Percentiles rank a stretch among this genome's conserved stretches.
Conservation (phyloP, 2,797 vertebrate genomes). For the Myotis myotis region DNA sequence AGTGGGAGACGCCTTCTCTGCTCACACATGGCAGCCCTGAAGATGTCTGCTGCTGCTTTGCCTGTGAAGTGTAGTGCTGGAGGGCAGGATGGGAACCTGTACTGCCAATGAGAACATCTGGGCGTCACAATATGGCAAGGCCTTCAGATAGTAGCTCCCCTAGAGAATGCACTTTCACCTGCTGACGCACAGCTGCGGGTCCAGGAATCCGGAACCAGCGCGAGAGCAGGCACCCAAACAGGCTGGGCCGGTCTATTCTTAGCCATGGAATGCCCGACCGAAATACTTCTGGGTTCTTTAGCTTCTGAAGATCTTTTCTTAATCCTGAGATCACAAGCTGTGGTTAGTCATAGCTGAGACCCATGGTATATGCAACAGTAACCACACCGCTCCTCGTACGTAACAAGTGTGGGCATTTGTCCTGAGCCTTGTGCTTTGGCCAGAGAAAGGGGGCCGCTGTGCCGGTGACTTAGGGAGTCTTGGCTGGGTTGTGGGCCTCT, state of each 20-base stretch:
- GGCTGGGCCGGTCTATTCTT: constrained; percentile 67
- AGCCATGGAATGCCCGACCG: constrained; percentile 51
- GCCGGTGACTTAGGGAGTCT: background rate
- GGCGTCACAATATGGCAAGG: constrained; percentile 26
- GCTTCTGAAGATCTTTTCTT: constrained; percentile 26
- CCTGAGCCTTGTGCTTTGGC: background rate
- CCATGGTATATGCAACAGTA: background rate
- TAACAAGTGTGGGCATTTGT: background rate
- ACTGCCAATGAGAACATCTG: background rate
- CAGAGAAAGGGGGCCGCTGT: background rate
- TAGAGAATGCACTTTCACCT: constrained; percentile 68
- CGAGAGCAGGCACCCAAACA: constrained; percentile 68
- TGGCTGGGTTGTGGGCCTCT: background rate
- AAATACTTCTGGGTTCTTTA: constrained; percentile 17
- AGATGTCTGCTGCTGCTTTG: background rate
- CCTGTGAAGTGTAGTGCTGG: background rate
- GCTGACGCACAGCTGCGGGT: constrained; percentile 73
- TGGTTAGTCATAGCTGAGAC: constrained; percentile 12
- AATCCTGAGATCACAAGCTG: constrained; percentile 21
- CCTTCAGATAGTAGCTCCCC: constrained; percentile 45
- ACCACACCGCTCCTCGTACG: background rate
- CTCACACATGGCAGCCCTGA: background rate
- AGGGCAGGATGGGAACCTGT: constrained; percentile 7
- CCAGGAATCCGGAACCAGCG: constrained; percentile 65
- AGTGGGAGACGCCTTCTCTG: background rate